Base-by-base conservation (phyloP, 2,888 invertebrate species). In the Thymelicus lineola region DNA sequence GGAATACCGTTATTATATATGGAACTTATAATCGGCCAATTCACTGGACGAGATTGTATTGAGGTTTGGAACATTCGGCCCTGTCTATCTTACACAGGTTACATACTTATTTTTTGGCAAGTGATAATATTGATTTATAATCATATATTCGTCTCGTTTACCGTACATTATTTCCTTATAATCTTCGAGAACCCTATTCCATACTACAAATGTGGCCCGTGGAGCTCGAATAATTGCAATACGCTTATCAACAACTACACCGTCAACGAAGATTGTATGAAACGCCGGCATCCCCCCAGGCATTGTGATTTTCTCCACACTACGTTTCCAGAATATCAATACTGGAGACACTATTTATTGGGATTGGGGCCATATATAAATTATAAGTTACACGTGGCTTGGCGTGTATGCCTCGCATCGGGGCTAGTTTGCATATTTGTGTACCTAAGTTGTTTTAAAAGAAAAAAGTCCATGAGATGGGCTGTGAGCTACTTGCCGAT, bases 1-100 rank as follows among this genome's bases (percentile, higher is more conserved):
- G 92, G 91, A 5, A 85, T 90, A 70, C 92, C 93, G 0, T 72
- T 91, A 12, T 69, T 91, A 1, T 92, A 89, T 76, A 89, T 92
- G 90, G 93, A 93, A 74, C 80, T 82, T 48, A 82, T 89, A 15
- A 80, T 90, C 20, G 83, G 88, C 17, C 93, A 92, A 75, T 93
- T 90, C 73, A 91, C 93, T 0, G 81, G 82, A 7, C 83, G 90
- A 48, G 88, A 91, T 77, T 88, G 87, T 73, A 74, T 92, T 14
- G 82, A 86, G 35, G 82, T 89, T 1, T 93, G 92, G 92, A 83
- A 76, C 63, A 80, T 82, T 6, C 82, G 91, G 0, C 79, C 83
- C 1, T 90, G 84, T 70, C 72, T 91, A 4, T 85, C 89, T 0
- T 88, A 90, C 72, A 66, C 91, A 12, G 91, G 91, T 6, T 90